Evolutionary conservation across 2,113 vertebrate species (phyloP).

Genomic region (Empidonax traillii): DNA sequence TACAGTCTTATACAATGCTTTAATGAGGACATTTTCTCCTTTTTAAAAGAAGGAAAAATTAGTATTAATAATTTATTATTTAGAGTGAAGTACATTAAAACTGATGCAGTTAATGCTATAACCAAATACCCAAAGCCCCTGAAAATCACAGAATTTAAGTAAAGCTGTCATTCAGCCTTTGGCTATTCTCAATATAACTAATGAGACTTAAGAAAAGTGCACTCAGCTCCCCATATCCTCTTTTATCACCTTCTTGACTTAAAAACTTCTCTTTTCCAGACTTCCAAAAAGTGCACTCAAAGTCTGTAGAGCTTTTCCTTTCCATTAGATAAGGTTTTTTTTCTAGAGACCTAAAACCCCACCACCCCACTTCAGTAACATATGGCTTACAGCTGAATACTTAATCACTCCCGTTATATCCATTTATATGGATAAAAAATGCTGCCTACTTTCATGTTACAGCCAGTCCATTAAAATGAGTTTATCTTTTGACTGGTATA

Average conservation of each 20-base stretch:
- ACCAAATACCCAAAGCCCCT: not conserved
- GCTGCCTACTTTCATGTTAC: not conserved
- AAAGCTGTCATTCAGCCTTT: not conserved
- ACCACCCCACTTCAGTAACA: not conserved
- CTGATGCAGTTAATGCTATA: not conserved
- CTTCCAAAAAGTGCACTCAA: not conserved
- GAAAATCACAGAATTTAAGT: not conserved
- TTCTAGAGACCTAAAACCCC: not conserved
- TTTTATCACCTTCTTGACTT: not conserved
- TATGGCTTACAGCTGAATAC: not conserved
- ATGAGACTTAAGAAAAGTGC: not conserved
- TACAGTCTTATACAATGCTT: not conserved
- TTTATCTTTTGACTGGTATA: not conserved
- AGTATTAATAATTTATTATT: constrained; percentile 2
- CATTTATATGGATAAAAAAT: not conserved
- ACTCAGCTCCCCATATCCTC: not conserved
- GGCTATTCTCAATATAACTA: not conserved
- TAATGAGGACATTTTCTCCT: not conserved
- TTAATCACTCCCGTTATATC: not conserved
- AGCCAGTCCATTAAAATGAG: not conserved
- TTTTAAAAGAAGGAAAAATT: not conserved
- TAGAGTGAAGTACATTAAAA: not conserved
- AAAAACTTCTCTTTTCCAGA: not conserved
- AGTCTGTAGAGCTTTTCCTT: not conserved
- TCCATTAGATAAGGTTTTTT: not conserved